These are phyloP conservation scores for Lithobates pipiens DNA, from an alignment of 2,797 vertebrate species.

Conservation along the genomic window DNA sequence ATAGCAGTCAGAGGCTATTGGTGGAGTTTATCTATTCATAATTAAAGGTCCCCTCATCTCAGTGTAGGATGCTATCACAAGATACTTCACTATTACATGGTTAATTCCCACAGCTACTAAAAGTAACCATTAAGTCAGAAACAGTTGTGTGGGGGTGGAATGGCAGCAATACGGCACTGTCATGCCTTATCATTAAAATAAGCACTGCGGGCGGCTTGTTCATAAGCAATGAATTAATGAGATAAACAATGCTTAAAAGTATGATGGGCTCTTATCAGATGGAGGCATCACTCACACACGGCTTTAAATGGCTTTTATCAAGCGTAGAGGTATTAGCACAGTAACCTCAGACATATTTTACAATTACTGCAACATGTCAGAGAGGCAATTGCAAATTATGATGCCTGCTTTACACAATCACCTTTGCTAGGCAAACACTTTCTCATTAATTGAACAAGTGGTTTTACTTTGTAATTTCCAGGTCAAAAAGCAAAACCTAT, in stretches of 20 bases:
- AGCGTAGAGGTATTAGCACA: neutral
- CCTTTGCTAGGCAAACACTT: neutral
- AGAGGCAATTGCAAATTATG: neutral
- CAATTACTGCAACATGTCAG: neutral
- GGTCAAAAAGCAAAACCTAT: neutral
- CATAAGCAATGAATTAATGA: constrained; percentile 56
- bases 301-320: constrained; percentile 6
- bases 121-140: constrained; percentile 66
- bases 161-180: constrained; percentile 64
- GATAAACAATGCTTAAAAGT: constrained; percentile 44
- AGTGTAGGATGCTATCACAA: constrained; percentile 59
- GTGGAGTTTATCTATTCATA: constrained; percentile 32
- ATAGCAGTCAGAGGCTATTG: constrained; percentile 54
- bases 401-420: constrained; percentile 3
- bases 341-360: constrained; percentile 10
- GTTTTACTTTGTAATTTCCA: neutral
- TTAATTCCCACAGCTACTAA: constrained; percentile 65
- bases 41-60: constrained; percentile 44
- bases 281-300: neutral
- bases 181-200: constrained; percentile 59
- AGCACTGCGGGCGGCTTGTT: constrained; percentile 50
- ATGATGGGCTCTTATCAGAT: constrained; percentile 8
- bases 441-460: neutral
- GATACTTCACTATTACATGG: constrained; percentile 47
- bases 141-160: constrained; percentile 60